Percentiles rank a stretch among this genome's conserved stretches.
phyloP scores from a whole-genome alignment of 2,113 vertebrate species.

The Catharus minimus region DNA sequence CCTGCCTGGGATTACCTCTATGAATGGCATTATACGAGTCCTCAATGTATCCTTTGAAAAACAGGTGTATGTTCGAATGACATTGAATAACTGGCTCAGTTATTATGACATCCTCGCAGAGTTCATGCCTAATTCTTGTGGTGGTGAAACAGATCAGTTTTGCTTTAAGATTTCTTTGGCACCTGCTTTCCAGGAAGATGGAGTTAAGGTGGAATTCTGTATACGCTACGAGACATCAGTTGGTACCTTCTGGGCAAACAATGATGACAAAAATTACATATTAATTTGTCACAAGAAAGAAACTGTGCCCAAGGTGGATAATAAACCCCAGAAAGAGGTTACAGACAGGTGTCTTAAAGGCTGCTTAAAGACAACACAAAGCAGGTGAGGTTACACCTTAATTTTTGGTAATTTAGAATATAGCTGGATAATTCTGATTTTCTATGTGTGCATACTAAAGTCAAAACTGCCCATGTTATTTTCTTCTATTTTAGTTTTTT shows the following conservation, averaged over 20 bases:
- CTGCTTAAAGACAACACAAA: constrained; percentile 84
- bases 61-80: constrained; percentile 83
- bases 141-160: constrained; percentile 89
- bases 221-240: constrained; percentile 88
- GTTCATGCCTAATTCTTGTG: constrained; percentile 90
- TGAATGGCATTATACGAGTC: constrained; percentile 88
- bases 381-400: constrained; percentile 78
- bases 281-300: constrained; percentile 86
- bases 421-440: neutral
- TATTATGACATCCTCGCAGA: constrained; percentile 89
- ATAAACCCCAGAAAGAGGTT: constrained; percentile 69
- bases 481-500: neutral
- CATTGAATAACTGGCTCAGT: constrained; percentile 85
- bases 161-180: constrained; percentile 85
- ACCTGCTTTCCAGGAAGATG: constrained; percentile 83
- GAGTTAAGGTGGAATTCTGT: constrained; percentile 88
- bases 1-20: constrained; percentile 78
- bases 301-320: constrained; percentile 37
- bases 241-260: constrained; percentile 94
- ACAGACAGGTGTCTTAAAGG: constrained; percentile 83
- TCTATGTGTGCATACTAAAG: neutral
- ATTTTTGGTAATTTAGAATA: neutral
- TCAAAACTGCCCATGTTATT: neutral
- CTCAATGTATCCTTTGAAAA: constrained; percentile 92
- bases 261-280: constrained; percentile 86